Base-by-base conservation (phyloP, 2,113 vertebrate genomes). In the Heterotis niloticus region DNA sequence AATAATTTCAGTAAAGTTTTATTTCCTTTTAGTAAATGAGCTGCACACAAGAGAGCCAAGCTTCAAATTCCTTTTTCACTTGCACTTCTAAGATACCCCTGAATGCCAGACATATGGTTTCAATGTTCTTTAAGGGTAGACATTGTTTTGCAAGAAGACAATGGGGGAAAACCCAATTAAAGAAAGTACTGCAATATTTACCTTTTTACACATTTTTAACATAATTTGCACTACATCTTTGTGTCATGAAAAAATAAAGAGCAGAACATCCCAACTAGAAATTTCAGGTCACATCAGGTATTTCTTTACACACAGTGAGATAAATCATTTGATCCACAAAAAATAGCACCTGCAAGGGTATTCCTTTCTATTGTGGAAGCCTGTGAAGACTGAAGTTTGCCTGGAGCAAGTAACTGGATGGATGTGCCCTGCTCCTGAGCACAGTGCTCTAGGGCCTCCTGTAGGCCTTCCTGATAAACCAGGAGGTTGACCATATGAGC, bases 401-500 rank as follows among this genome's bases (percentile, higher is more conserved):
- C 77, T 17, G 78, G 60, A 1, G 78, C 70, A 14, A 83, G 77
- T 62, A 73, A 82, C 80, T 84, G 88, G 62, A 88, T 76, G 4
- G 79, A 0, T 13, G 86, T 18, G 20, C 64, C 75, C 68, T 87
- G 86, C 20, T 90, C 78, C 52, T 86, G 85, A 56, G 89, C 84
- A 82, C 82, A 92, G 80, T 78, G 79, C 3, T 34, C 80, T 71
- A 96, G 83, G 10, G 89, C 87, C 34, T 84, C 78, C 13, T 84
- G 88, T 54, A 99, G 86, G 60, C 72, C 87, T 12, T 91, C 82
- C 80, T 93, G 92, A 78, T 91, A 88, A n/a, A 96, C 87, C 72
- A 98, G 88, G 26, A 98, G 92, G 82, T 91, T 91, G 75, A 99
- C 87, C 77, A 99, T 87, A 88, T 96, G 95, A 0, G 96, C 94